Percentiles rank a stretch among this genome's conserved stretches.
phyloP scores from a whole-genome alignment of 1,140 invertebrate species.

The Trypoxylus dichotomus region DNA sequence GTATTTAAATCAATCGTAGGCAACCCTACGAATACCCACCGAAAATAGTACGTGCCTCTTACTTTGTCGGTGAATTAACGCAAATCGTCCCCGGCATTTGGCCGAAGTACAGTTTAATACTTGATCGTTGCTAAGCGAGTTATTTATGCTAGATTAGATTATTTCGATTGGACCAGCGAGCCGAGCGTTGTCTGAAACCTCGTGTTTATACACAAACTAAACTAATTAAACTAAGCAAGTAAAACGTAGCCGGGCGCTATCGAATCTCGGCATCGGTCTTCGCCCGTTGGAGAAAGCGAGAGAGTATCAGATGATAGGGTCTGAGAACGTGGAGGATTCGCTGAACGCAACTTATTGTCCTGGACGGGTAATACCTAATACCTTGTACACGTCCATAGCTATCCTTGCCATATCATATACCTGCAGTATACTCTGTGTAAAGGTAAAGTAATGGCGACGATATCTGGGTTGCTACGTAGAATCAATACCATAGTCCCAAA shows the following conservation, averaged over 20 bases:
- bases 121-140: conserved; percentile 12
- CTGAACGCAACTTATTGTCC: background rate
- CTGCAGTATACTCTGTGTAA: background rate
- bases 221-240: conserved; percentile 18
- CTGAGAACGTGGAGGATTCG: background rate
- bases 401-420: background rate
- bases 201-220: conserved; percentile 24
- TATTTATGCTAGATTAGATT: conserved; percentile 23
- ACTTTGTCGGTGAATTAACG: background rate
- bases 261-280: background rate
- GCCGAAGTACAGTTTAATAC: conserved; percentile 6
- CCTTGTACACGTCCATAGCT: background rate
- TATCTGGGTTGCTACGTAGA: background rate
- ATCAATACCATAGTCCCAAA: background rate
- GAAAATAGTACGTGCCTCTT: too few relatives aligned
- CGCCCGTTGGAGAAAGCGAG: background rate
- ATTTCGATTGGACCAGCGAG: conserved; percentile 1
- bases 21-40: too few relatives aligned
- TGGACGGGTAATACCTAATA: background rate
- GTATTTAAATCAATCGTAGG: too few relatives aligned
- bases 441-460: background rate
- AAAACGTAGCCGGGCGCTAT: conserved; percentile 1
- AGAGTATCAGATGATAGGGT: too few relatives aligned
- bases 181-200: conserved; percentile 11
- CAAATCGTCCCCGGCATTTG: background rate